Evolutionary conservation across 2,113 vertebrate species (phyloP), one percentile per base, ranked within the genome.

Genomic region (Excalfactoria chinensis): DNA sequence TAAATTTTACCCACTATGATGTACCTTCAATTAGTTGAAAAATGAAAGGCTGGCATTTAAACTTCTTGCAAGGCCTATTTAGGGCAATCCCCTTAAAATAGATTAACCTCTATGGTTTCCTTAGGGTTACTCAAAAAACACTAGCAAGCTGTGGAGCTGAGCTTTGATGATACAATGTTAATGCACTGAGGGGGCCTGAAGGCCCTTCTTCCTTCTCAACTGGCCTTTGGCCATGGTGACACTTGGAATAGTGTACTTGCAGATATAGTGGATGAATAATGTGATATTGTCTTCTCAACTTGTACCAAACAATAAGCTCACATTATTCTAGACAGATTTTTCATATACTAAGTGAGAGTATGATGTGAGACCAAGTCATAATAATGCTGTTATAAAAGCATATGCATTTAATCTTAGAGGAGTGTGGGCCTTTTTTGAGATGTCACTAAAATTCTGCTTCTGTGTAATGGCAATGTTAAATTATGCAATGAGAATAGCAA

Each of bases 331-430:
- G 22, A 25, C 30, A 48, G 37, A 11, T 75, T 87, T 60, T 73
- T 62, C 23, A 2, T 34, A 1, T 8, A 17, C 7, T 30, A 16
- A 14, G 10, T 12, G 19, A 35, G 2, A 35, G 3, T 12, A 70
- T 58, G 77, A n/a, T 4, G 30, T 2, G 18, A 70, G 30, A 34
- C 32, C 70, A 7, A 22, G 7, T 4, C 4, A 9, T 58, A 56
- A 46, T 22, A 12, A 5, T 46, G 9, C 16, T 71, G 5, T 41
- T 66, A 23, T 0, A 0, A 23, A 70, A 41, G n/a, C 0, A 77
- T 21, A 2, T 7, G 5, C 37, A 2, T 35, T 77, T 70, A 25
- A 41, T 71, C 8, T 43, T 60, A 30, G 37, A 78, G 28, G 9
- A 59, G 4, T 6, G 19, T 1, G 16, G 7, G 13, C 44, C 13